phyloP scores from a whole-genome alignment of 2,888 invertebrate species.

The Eledone cirrhosa region DNA sequence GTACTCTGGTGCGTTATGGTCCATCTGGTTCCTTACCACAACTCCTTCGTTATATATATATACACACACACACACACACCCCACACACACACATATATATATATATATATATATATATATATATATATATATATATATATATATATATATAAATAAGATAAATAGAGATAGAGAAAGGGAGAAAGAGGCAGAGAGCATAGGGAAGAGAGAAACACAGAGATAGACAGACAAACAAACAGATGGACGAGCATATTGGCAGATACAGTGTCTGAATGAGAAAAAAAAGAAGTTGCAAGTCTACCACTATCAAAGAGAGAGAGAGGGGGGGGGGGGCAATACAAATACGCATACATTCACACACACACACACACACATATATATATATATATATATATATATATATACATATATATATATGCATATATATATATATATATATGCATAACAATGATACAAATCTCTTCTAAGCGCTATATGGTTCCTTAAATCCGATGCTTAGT shows the following conservation, averaged over 20 bases:
- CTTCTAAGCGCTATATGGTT: too few species aligned
- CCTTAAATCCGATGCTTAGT: too few species aligned
- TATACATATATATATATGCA: background rate
- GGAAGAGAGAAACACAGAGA: background rate
- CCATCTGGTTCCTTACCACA: too few species aligned
- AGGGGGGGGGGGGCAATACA: background rate
- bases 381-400: background rate
- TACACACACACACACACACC: too few species aligned
- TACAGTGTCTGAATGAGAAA: too few species aligned
- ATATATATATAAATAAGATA: background rate
- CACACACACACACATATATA: background rate
- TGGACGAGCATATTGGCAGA: background rate
- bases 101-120: slow-evolving; percentile 6
- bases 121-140: slow-evolving; percentile 6
- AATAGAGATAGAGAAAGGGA: background rate
- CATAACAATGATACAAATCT: background rate
- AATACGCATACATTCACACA: background rate
- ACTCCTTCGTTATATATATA: too few species aligned
- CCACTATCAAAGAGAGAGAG: too few species aligned
- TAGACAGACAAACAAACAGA: background rate
- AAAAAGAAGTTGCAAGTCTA: too few species aligned
- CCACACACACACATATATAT: too few species aligned
- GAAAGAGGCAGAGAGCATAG: background rate
- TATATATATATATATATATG: background rate
- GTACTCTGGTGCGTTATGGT: too few species aligned